Evolutionary conservation across 2,113 vertebrate species (phyloP).

Genomic region (Halichoeres trimaculatus): DNA sequence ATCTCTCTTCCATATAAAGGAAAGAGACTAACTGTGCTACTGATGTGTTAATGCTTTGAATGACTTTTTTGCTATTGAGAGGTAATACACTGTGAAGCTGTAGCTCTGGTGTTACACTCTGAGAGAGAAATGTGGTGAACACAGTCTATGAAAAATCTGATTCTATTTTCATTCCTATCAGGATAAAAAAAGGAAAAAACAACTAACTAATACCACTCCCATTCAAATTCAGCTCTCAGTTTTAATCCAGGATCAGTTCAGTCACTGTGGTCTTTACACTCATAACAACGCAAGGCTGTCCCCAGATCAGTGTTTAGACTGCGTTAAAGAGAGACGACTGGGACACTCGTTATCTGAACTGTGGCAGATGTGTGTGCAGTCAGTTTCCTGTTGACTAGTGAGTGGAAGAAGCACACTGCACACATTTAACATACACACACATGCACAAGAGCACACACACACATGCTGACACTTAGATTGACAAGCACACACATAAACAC

Average conservation of each 20-base stretch:
- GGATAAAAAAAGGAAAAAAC: not conserved
- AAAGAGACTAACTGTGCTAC: slow-evolving; percentile 17
- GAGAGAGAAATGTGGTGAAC: not conserved
- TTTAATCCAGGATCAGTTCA: slow-evolving; percentile 31
- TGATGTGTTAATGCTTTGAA: not conserved
- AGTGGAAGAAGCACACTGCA: slow-evolving; percentile 73
- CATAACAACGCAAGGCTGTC: slow-evolving; percentile 16
- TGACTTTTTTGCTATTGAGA: slow-evolving; percentile 14
- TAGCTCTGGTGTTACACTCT: not conserved
- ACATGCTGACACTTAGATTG: slow-evolving; percentile 8
- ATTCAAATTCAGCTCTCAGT: not conserved
- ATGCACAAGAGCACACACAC: slow-evolving; percentile 23
- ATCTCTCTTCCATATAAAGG: slow-evolving; percentile 12
- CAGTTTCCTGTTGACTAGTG: slow-evolving; percentile 79
- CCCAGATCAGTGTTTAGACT: slow-evolving; percentile 52
- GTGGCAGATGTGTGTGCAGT: slow-evolving; percentile 77
- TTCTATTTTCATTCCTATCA: slow-evolving; percentile 52
- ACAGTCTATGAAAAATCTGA: slow-evolving; percentile 16
- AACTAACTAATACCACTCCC: slow-evolving; percentile 5
- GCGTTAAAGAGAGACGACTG: slow-evolving; percentile 48
- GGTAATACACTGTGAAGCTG: slow-evolving; percentile 2
- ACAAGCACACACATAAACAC: not conserved
- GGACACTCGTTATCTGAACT: slow-evolving; percentile 79
- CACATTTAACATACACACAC: slow-evolving; percentile 51
- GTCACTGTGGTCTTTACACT: slow-evolving; percentile 7